Base-by-base conservation (phyloP, 1,140 invertebrate species). In the Wasmannia auropunctata region DNA sequence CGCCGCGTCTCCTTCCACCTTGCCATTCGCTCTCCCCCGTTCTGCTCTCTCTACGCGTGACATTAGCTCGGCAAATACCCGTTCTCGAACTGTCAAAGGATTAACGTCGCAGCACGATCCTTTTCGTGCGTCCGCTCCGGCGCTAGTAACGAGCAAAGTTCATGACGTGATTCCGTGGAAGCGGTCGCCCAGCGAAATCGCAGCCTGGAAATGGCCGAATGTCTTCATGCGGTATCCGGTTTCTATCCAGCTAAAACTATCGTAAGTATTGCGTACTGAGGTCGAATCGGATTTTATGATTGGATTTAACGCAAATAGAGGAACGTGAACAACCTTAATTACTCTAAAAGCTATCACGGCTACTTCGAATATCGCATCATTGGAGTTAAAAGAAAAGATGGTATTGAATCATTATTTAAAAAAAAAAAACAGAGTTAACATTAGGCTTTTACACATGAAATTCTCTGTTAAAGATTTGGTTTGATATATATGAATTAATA, bases 61-160 rank as follows among this genome's bases (percentile, higher is more conserved):
- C 91, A 91, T 92, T 91, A 92, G 85, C 87, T 79, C 90, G 88
- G 91, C 91, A 92, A 92, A 92, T 92, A 91, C 83, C 86, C 90
- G 85, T 88, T 81, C 86, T 87, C 72, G 77, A 80, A 85, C 86
- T 84, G 88, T 91, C 91, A 92, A 92, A 91, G 91, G 90, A 92
- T 92, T 90, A 88, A 88, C 83, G 87, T 88, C 54, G 62, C 37
- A 67, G 76, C 72, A 65, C 85, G 63, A 86, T 85, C 81, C 46
- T 87, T 60, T 58, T 58, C 69, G 67, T 81, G 69, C 56, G 34
- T 77, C 69, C 56, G 34, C 63, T 65, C 43, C 25, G 43, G 22
- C 51, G 80, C 60, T 86, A 60, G 76, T 49, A 67, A 86, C 65
- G 74, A 54, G 51, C 87, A 56, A 63, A 77, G 62, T 69, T 86